These are phyloP conservation scores for Pseudococcus viburni DNA, from an alignment of 2,888 invertebrate genomes.

Conservation along the genomic window DNA sequence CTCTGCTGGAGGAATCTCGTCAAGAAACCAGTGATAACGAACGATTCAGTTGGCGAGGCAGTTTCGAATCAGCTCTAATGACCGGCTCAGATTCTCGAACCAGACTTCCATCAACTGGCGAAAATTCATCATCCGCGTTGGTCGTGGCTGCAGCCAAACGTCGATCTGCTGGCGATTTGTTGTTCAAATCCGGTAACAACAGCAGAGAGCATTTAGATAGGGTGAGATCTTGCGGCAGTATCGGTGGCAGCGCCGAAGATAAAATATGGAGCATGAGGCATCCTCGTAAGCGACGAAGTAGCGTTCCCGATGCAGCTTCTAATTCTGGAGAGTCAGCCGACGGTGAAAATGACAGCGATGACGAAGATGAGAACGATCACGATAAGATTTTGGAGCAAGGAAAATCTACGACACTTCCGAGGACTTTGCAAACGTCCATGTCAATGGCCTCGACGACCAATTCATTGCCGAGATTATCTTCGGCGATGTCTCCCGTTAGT, in stretches of 20 bases:
- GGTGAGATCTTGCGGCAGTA: constrained; percentile 86
- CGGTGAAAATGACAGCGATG: constrained; percentile 75
- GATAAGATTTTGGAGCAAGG: constrained; percentile 70
- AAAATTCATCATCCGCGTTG: constrained; percentile 74
- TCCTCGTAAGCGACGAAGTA: constrained; percentile 72
- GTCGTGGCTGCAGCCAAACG: constrained; percentile 79
- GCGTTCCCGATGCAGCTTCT: constrained; percentile 74
- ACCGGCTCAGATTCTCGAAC: constrained; percentile 86
- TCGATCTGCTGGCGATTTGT: constrained; percentile 86
- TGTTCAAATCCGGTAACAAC: constrained; percentile 84
- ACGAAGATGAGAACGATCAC: constrained; percentile 68
- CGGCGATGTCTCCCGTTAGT: constrained; percentile 69
- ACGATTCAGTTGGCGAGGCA: constrained; percentile 91
- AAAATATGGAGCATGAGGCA: constrained; percentile 69
- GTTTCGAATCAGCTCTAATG: constrained; percentile 91
- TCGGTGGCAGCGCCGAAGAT: constrained; percentile 80
- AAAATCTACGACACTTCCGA: constrained; percentile 77
- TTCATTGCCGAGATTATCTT: constrained; percentile 83
- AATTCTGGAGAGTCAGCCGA: constrained; percentile 72
- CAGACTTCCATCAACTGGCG: constrained; percentile 75
- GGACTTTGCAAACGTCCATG: constrained; percentile 74
- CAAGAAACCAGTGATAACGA: constrained; percentile 88
- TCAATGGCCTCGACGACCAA: constrained; percentile 75
- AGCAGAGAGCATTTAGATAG: constrained; percentile 83
- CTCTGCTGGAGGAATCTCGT: constrained; percentile 77